Conservation (phyloP, 2,888 invertebrate genomes). For the Diarsia mendica region DNA sequence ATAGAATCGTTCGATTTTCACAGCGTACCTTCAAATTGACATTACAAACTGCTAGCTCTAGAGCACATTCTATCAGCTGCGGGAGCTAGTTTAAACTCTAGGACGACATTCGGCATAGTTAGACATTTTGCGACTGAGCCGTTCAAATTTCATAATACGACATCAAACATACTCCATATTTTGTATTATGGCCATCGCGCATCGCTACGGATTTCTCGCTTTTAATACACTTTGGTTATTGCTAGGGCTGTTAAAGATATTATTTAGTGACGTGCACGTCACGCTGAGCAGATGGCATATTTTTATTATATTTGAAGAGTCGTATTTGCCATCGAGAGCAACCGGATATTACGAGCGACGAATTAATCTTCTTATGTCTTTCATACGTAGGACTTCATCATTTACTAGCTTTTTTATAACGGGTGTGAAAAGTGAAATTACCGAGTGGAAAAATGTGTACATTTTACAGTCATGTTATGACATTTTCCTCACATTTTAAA, state of each 20-base stretch:
- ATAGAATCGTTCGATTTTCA: not conserved
- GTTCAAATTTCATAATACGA: not conserved
- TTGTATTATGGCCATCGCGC: not conserved
- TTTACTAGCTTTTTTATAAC: not conserved
- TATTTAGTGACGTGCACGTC: conserved; percentile 43
- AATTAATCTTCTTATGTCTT: conserved; percentile 68
- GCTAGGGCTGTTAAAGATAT: conserved; percentile 50
- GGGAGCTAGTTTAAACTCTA: not conserved
- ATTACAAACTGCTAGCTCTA: not conserved
- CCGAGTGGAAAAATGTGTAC: not conserved
- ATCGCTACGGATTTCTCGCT: conserved; percentile 1
- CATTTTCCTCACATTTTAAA: not conserved
- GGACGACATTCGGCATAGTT: not conserved
- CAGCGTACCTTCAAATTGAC: not conserved
- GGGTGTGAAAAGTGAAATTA: conserved; percentile 9
- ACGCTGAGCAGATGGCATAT: conserved; percentile 59
- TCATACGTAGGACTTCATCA: conserved; percentile 35
- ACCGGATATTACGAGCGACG: conserved; percentile 74
- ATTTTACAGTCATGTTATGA: not conserved
- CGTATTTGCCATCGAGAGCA: conserved; percentile 69
- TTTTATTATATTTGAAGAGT: conserved; percentile 76
- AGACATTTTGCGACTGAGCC: no score
- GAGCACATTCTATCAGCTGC: not conserved
- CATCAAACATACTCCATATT: conserved; percentile 5
- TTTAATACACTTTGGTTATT: conserved; percentile 45